Evolutionary conservation across 2,113 vertebrate genomes (phyloP).

Genomic region (Haplochromis vanheusdeni): DNA sequence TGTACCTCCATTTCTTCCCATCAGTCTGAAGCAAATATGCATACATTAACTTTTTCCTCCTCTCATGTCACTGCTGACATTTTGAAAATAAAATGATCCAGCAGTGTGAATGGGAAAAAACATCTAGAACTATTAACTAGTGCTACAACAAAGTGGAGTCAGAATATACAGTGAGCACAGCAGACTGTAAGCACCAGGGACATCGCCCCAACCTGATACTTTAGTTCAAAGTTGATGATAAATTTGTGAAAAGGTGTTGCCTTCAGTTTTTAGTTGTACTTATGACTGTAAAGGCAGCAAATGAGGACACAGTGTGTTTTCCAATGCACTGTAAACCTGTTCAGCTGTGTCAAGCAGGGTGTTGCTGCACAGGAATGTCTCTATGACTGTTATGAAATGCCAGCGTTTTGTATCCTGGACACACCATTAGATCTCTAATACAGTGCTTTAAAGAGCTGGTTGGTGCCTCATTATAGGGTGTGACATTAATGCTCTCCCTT

Average conservation of each 20-base stretch:
- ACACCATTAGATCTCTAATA: not conserved
- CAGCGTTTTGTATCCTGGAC: not conserved
- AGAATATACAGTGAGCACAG: not conserved
- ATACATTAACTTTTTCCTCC: not conserved
- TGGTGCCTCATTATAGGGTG: not conserved
- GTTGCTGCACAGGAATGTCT: not conserved
- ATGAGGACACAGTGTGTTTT: not conserved
- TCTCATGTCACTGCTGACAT: not conserved
- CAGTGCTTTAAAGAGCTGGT: fast-evolving
- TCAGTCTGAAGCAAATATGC: not conserved
- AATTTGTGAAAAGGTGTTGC: not conserved
- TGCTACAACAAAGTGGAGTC: not conserved
- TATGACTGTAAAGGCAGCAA: fast-evolving
- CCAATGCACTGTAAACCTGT: not conserved
- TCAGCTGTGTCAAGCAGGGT: not conserved
- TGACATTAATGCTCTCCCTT: not conserved
- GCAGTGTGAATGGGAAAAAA: fast-evolving
- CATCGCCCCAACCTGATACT: not conserved
- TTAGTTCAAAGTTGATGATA: not conserved
- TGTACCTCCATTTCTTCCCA: not conserved
- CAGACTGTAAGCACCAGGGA: not conserved
- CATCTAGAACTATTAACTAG: not conserved
- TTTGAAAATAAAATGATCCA: fast-evolving
- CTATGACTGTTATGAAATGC: not conserved
- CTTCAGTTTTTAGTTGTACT: not conserved